phyloP scores from a whole-genome alignment of 2,113 vertebrate genomes.

The Carassius gibelio region DNA sequence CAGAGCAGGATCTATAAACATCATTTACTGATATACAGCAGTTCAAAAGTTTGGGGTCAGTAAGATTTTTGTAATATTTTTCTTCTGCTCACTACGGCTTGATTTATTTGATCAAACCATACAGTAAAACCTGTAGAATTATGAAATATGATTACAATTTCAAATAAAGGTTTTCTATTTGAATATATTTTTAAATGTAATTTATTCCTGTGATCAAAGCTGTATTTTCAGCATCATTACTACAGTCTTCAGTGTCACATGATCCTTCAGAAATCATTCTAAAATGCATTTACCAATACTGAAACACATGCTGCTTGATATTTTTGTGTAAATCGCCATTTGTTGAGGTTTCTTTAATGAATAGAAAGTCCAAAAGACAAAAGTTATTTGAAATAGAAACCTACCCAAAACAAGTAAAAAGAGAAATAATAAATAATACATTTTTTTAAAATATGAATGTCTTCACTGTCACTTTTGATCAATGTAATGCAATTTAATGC shows the following conservation, averaged over 20 bases:
- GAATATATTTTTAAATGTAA: background rate
- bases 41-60: background rate
- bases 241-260: background rate
- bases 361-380: background rate
- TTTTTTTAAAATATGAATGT: background rate
- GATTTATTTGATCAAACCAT: background rate
- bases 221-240: background rate
- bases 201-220: background rate
- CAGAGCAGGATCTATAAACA: background rate
- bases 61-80: background rate
- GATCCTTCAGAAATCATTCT: background rate
- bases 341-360: background rate
- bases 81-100: background rate
- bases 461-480: background rate
- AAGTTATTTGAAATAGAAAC: background rate
- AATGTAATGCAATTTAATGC: no score
- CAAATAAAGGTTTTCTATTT: background rate
- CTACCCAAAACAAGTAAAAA: background rate
- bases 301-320: background rate
- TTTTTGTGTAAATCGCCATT: background rate
- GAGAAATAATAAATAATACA: no score
- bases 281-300: background rate
- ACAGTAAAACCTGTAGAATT: background rate
- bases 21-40: background rate
- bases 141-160: background rate